A percentile compares a stretch with the other conserved stretches of the same genome.
Conservation (phyloP, 2,113 vertebrate genomes). For the Nibea albiflora region DNA sequence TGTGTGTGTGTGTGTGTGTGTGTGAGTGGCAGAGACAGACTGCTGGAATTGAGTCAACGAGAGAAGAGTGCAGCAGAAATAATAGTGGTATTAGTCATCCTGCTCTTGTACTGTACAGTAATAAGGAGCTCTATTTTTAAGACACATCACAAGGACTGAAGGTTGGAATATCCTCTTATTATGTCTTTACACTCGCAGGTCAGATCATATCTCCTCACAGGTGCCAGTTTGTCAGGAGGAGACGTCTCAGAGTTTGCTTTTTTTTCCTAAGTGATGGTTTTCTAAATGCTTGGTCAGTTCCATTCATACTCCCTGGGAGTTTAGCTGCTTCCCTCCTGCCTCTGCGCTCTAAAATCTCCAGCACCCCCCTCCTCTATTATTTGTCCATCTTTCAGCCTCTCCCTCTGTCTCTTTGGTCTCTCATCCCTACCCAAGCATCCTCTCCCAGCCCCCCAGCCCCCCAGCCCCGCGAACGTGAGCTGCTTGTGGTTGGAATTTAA, state of each 20-base stretch:
- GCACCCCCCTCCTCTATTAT: not conserved
- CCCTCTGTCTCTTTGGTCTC: not conserved
- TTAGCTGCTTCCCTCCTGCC: not conserved
- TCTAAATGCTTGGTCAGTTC: conserved; percentile 9
- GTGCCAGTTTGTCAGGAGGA: conserved; percentile 19
- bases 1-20: not conserved
- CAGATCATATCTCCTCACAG: conserved; percentile 15
- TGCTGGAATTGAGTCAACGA: conserved; percentile 1
- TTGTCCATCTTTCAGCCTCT: conserved; percentile 7
- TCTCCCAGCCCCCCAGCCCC: not conserved
- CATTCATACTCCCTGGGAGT: not conserved
- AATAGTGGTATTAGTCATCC: conserved; percentile 30
- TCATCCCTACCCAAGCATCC: not conserved
- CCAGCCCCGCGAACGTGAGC: conserved; percentile 22
- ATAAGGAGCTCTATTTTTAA: conserved; percentile 33
- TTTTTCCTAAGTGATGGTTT: conserved; percentile 12
- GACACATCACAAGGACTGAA: conserved; percentile 2
- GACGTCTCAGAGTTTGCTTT: conserved; percentile 9
- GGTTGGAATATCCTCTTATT: conserved; percentile 15
- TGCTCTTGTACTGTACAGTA: not conserved
- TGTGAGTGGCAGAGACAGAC: not conserved
- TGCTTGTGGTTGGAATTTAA: conserved; percentile 25
- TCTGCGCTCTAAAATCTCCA: conserved; percentile 6
- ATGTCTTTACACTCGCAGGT: conserved; percentile 11
- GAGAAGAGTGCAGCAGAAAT: conserved; percentile 20